phyloP scores from a whole-genome alignment of 1,140 invertebrate genomes.

The Heterodera carotae region DNA sequence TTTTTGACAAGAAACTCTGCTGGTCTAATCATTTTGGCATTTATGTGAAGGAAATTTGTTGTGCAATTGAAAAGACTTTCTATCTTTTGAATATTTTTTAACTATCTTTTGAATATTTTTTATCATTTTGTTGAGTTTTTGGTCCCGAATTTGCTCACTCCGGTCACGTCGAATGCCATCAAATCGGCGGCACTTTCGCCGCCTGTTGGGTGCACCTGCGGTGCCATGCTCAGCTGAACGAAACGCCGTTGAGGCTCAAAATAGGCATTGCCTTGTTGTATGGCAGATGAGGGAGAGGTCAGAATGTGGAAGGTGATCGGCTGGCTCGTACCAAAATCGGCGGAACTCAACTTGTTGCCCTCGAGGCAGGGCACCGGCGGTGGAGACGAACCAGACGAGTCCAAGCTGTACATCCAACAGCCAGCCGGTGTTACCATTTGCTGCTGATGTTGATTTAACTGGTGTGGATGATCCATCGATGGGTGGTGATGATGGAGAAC shows the following conservation, averaged over 20 bases:
- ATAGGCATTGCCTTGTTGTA: slow-evolving; percentile 8
- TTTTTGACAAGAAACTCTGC: neutral
- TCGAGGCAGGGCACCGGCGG: slow-evolving; percentile 4
- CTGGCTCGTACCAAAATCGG: neutral
- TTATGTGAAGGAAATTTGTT: no score
- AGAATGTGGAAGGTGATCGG: slow-evolving; percentile 31
- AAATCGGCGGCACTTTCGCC: neutral
- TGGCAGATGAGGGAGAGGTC: neutral
- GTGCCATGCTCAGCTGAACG: slow-evolving; percentile 3
- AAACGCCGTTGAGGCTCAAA: slow-evolving; percentile 1
- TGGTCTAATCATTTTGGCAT: no score
- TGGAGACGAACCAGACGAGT: slow-evolving; percentile 7
- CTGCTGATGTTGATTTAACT: neutral
- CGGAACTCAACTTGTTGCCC: slow-evolving; percentile 1
- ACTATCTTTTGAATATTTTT: no score
- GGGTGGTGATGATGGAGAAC: neutral
- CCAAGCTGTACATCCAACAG: slow-evolving; percentile 22
- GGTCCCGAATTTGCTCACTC: slow-evolving; percentile 8
- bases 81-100: no score
- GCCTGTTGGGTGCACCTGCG: neutral
- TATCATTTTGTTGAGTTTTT: no score
- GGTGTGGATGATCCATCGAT: slow-evolving; percentile 1
- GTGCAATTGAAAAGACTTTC: no score
- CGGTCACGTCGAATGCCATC: slow-evolving; percentile 10
- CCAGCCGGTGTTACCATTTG: slow-evolving; percentile 1